Evolutionary conservation across 2,888 invertebrate genomes (phyloP).

Genomic region (Prosapia bicincta): DNA sequence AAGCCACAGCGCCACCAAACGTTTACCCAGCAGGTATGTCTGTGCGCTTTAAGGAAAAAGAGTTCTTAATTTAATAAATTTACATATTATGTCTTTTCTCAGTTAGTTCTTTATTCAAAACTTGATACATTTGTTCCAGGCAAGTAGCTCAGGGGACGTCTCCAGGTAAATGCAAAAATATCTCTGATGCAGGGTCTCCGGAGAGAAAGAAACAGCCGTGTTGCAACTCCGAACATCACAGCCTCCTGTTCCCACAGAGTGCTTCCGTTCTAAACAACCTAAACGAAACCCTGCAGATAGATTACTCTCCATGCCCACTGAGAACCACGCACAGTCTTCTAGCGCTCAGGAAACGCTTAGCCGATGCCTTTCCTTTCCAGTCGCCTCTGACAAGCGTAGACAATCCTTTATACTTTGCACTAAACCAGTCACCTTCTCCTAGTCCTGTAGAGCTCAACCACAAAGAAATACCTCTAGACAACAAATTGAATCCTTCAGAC

Average conservation of each 20-base stretch:
- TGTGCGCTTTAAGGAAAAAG: too few species aligned
- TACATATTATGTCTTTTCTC: too few species aligned
- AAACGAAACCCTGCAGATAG: slow-evolving; percentile 54
- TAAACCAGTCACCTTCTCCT: slow-evolving; percentile 37
- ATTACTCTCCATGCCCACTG: slow-evolving; percentile 50
- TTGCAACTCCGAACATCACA: slow-evolving; percentile 24
- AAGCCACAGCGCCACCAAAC: slow-evolving; percentile 4
- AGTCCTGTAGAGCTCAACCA: slow-evolving; percentile 40
- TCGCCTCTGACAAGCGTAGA: slow-evolving; percentile 47
- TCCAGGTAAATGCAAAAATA: neutral
- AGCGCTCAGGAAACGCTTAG: slow-evolving; percentile 50
- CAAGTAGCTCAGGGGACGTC: neutral
- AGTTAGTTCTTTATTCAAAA: too few species aligned
- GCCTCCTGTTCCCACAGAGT: slow-evolving; percentile 6
- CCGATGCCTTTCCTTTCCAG: slow-evolving; percentile 45
- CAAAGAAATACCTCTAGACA: slow-evolving; percentile 37
- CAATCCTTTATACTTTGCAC: slow-evolving; percentile 52
- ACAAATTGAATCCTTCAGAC: slow-evolving; percentile 19
- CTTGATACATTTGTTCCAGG: slow-evolving; percentile 16
- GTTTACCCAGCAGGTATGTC: slow-evolving; percentile 17
- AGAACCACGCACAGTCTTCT: slow-evolving; percentile 49
- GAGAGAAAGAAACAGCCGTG: slow-evolving; percentile 35
- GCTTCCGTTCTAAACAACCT: slow-evolving; percentile 43
- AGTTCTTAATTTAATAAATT: too few species aligned
- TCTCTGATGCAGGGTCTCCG: neutral